Conservation (phyloP, 2,113 vertebrate genomes). For the Glareola pratincola region DNA sequence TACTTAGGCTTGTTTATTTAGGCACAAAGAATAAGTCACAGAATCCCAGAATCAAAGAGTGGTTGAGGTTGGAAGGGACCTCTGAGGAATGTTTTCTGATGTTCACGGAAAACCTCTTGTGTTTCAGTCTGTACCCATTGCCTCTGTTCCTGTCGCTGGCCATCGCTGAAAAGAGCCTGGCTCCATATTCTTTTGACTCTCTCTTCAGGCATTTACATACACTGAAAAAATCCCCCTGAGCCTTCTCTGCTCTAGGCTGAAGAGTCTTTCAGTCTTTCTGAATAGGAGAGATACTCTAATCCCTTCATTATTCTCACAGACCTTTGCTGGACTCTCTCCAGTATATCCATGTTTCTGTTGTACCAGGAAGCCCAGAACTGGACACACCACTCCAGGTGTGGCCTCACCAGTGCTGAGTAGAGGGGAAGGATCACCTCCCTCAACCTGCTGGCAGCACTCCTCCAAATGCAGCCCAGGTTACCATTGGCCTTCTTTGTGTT, state of each 20-base stretch:
- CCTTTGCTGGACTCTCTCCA: background rate
- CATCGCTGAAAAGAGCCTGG: background rate
- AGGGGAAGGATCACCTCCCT: background rate
- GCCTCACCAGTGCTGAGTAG: background rate
- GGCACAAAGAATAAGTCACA: background rate
- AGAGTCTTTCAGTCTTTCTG: background rate
- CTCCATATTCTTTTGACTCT: background rate
- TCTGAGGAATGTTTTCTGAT: background rate
- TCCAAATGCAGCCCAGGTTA: background rate
- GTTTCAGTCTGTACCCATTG: background rate
- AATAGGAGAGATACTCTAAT: background rate
- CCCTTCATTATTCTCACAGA: background rate
- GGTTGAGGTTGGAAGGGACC: background rate
- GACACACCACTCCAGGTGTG: background rate
- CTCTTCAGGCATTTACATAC: background rate
- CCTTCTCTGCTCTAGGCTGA: background rate
- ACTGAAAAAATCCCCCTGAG: background rate
- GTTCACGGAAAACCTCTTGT: rapidly evolving
- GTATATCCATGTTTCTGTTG: background rate
- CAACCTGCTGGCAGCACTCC: background rate
- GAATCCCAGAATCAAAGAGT: background rate
- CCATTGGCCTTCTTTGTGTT: too few relatives aligned
- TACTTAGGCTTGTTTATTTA: background rate
- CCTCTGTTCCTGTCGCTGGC: background rate
- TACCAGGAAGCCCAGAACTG: background rate